Base-by-base conservation (phyloP, 2,797 vertebrate species). In the Melanogrammus aeglefinus region DNA sequence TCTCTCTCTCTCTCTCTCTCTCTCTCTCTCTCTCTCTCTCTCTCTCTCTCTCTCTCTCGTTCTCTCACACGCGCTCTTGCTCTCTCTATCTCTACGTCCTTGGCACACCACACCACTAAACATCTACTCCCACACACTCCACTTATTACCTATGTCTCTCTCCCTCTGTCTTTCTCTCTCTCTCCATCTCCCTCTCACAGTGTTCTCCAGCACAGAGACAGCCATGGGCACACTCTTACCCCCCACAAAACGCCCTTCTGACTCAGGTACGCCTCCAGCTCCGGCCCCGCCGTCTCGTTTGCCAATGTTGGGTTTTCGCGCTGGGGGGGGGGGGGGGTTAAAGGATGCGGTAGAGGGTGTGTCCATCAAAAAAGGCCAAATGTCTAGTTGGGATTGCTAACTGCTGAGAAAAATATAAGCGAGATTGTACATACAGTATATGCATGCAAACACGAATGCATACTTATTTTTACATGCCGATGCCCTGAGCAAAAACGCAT, bases 191-290 rank as follows among this genome's bases (percentile, higher is more conserved):
- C 82, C 2, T 83, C 76, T 81, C 80, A 44, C 91, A 99, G 97
- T 96, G 93, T 94, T 95, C 92, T 95, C 96, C 93, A 96, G 95
- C 95, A 95, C 95, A 96, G 95, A 96, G 91, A 94, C 95, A 88
- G 95, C 96, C 94, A 96, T 96, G 87, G 94, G 94, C 91, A 96
- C 96, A 0, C 93, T 97, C 93, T 95, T 95, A 88, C 96, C 97
- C 91, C 95, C 97, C 88, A 96, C 95, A 92, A 99, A 99, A 95
- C 96, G 97, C 92, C 94, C 97, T 91, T 97, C 95, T 21, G 95
- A 96, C 88, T 95, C 97, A 95, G 97, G 97, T 99, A 96, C 6
- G 79, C 35, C 74, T 63, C 82, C 73, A 57, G 74, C 80, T 79
- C 5, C 13, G 12, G 63, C 27, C 29, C 57, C 72, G 29, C 7